Base-by-base conservation (phyloP, 2,113 vertebrate genomes). In the Tauraco erythrolophus region DNA sequence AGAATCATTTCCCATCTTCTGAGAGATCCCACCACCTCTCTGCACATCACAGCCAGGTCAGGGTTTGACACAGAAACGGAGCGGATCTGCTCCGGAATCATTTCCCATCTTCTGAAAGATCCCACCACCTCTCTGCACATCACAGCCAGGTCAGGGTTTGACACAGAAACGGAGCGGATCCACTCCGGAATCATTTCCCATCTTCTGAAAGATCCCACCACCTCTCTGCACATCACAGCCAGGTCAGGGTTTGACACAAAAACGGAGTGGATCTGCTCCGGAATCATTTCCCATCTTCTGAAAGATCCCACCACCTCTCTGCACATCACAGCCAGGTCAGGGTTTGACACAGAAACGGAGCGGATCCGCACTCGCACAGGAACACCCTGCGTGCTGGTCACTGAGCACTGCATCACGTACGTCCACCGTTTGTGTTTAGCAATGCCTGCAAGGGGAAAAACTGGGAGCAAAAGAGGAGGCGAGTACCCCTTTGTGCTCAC, bases 311-410 rank as follows among this genome's bases (percentile, higher is more conserved):
- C 9, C 61, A 39, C 31, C 25, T 48, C 51, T 21, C 46, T 16
- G 27, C 23, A 51, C 43, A 14, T 14, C n/a, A 27, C 0, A 0
- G 8, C 33, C 75, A 18, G 4, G 1, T 27, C 10, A 9, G 14
- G 28, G 22, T 3, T 37, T 43, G 61, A 8, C 51, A 35, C 50
- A 41, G 57, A 12, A 43, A 6, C 0, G 1, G 65, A 27, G 65
- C 27, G 64, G 45, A 23, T 1, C 54, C 10, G 33, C 60, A 8
- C 24, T 25, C 4, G 0, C 3, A 2, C 0, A 11, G 41, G 88
- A 37, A 9, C 16, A 33, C 7, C 23, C 33, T 28, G 28, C 28
- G 2, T 2, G 27, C 39, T 31, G 60, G 6, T 28, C 30, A 48
- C 31, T 1, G 11, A 39, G 37, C 43, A 12, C 1, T 11, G 11